Percentiles rank a stretch among this genome's conserved stretches.
phyloP scores from a whole-genome alignment of 2,797 vertebrate genomes.

The Mormyrops attenuatus region DNA sequence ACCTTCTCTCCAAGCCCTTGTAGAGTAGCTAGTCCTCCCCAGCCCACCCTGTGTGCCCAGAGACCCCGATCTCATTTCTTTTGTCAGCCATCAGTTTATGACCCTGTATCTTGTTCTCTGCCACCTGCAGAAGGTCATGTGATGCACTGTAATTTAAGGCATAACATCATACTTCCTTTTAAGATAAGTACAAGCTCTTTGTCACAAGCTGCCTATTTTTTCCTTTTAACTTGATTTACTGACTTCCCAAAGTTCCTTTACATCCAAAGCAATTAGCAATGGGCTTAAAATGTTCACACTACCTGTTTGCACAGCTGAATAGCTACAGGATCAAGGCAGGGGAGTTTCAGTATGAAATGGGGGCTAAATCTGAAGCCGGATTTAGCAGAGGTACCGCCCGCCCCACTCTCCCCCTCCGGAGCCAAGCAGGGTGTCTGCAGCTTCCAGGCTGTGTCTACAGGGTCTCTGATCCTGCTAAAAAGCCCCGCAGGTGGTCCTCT shows the following conservation, averaged over 20 bases:
- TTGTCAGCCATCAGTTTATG: background rate
- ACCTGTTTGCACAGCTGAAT: background rate
- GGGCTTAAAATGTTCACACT: background rate
- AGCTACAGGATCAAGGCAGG: background rate
- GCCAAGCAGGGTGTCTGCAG: background rate
- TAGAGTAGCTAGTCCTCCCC: background rate
- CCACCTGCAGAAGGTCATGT: background rate
- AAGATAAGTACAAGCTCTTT: background rate
- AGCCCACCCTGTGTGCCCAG: background rate
- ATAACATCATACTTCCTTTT: background rate
- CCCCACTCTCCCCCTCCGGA: background rate
- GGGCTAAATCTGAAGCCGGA: background rate
- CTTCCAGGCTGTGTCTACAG: background rate
- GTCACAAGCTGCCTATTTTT: background rate
- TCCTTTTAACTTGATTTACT: background rate
- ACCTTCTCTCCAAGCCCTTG: background rate
- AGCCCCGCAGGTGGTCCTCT: slow-evolving; percentile 10
- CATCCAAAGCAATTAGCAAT: background rate
- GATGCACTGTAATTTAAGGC: background rate
- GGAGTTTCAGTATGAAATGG: background rate
- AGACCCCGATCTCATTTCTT: background rate
- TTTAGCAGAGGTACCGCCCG: background rate
- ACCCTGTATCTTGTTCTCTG: background rate
- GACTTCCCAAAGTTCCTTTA: background rate
- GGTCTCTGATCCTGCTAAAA: background rate